Conservation (phyloP, 2,797 vertebrate species). For the Acanthurus lineatus region DNA sequence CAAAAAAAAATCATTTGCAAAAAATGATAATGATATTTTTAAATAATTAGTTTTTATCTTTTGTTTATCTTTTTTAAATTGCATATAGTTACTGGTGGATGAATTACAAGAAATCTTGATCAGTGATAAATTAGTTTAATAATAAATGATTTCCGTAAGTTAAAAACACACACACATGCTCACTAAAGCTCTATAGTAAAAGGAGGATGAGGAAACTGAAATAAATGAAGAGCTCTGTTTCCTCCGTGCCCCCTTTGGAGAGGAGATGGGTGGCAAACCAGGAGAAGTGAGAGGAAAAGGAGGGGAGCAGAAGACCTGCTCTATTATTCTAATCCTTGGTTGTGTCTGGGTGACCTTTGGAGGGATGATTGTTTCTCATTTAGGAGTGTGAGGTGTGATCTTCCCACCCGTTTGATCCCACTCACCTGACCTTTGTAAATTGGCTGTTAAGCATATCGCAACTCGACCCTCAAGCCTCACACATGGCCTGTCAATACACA, state of each 20-base stretch:
- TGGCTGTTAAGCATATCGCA: constrained; percentile 90
- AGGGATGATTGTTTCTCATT: constrained; percentile 89
- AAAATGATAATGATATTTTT: not conserved
- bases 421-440: constrained; percentile 92
- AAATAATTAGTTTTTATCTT: too few species aligned
- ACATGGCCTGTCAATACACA: constrained; percentile 78
- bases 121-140: not conserved
- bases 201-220: constrained; percentile 5
- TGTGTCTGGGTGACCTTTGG: constrained; percentile 87
- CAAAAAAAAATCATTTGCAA: not conserved
- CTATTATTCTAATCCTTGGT: constrained; percentile 88
- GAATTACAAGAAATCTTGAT: not conserved
- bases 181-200: not conserved
- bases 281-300: constrained; percentile 52
- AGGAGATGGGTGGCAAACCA: constrained; percentile 52
- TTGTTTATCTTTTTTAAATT: not conserved
- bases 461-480: constrained; percentile 81
- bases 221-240: constrained; percentile 34
- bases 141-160: not conserved
- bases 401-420: constrained; percentile 88
- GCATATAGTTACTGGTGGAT: not conserved
- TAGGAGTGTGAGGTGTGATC: constrained; percentile 89
- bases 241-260: constrained; percentile 56
- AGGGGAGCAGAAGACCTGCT: constrained; percentile 79
- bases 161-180: constrained; percentile 2